phyloP scores from a whole-genome alignment of 2,797 vertebrate genomes.

The Pogonophryne albipinna region DNA sequence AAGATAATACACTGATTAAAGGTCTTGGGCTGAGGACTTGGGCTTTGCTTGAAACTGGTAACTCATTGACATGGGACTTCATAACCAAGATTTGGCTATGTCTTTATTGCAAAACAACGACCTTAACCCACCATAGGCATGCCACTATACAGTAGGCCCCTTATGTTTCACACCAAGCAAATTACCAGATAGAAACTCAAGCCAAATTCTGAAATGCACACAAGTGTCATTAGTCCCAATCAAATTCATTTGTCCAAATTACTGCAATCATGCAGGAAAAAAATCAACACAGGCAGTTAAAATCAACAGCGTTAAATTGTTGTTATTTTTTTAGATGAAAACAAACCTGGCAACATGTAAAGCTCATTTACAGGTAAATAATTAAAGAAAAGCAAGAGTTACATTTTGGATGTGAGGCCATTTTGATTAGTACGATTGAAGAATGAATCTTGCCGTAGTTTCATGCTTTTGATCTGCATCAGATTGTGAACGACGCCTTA shows the following conservation, averaged over 20 bases:
- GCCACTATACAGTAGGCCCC: neutral
- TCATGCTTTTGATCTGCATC: constrained; percentile 12
- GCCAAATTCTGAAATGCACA: neutral
- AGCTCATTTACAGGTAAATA: constrained; percentile 9
- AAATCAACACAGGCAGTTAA: constrained; percentile 28
- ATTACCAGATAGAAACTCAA: constrained; percentile 12
- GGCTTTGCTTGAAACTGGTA: neutral
- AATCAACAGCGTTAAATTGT: neutral
- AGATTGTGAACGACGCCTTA: neutral
- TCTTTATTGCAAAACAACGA: neutral
- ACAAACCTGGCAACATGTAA: neutral
- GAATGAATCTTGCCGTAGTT: neutral
- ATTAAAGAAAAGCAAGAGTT: constrained; percentile 17
- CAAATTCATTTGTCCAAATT: neutral
- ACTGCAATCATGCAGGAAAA: constrained; percentile 36
- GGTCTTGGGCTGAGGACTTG: neutral
- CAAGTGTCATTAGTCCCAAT: neutral
- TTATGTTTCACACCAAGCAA: constrained; percentile 12
- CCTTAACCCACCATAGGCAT: neutral
- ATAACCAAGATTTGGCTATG: neutral
- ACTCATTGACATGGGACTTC: neutral
- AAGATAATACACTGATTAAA: too few species aligned
- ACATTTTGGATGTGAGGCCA: neutral
- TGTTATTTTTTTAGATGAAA: too few species aligned
- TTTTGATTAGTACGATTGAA: constrained; percentile 34